Base-by-base conservation (phyloP, 2,797 vertebrate species). In the Gymnoscopelus braueri region DNA sequence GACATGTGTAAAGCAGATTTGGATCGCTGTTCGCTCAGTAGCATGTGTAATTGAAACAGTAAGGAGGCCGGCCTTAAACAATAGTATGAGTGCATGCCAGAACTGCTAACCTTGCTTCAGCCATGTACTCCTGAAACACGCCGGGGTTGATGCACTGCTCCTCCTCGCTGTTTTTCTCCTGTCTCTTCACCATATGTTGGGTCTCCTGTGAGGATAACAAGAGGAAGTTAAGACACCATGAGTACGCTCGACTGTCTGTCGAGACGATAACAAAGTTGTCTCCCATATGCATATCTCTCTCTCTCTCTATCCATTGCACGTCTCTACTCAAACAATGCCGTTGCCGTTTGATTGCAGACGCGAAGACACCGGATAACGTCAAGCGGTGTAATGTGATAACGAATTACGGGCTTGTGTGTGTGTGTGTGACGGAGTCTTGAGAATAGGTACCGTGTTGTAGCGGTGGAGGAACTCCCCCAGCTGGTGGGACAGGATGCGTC, bases 91-190 rank as follows among this genome's bases (percentile, higher is more conserved):
- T 4, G 32, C 23, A 63, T 59, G 69, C 80, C 67, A 78, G 39
- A 63, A 50, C 67, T 23, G 80, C 87, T 65, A 76, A 99, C 97
- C 97, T 98, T 74, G 97, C 97, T 76, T 80, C 87, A 51, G 84
- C 82, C 90, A 99, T 94, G 84, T 97, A 99, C 78, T 95, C 92
- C 74, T 94, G 93, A 91, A 99, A 99, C 59, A 91, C 91, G 86
- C 88, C 90, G 57, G 92, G 76, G 84, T 95, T 95, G 70, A 99
- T 89, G 67, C 94, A 95, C 14, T 84, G 91, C 19, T 92, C 92
- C 14, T 90, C 90, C 64, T 94, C 93, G 67, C 87, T 85, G 81
- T 92, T 88, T 58, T 84, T 91, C 82, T 94, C 93, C 26, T 90
- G 83, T 78, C 75, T 93, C 81, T 93, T 92, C 82, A 93, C 80